These are phyloP conservation scores for Diplodus puntazzo DNA, from an alignment of 2,797 vertebrate species.

Conservation along the genomic window DNA sequence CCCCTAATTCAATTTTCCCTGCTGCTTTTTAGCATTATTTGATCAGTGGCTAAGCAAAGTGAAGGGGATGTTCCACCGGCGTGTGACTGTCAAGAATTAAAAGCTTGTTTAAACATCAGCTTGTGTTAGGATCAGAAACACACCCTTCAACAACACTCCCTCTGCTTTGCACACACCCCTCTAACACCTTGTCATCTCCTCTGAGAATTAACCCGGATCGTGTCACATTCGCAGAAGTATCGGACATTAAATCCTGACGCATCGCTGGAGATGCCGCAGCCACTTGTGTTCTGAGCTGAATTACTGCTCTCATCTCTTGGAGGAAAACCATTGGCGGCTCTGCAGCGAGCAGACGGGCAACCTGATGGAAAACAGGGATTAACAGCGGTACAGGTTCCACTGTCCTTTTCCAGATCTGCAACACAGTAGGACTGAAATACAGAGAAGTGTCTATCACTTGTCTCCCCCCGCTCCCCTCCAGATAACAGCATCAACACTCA, in stretches of 20 bases:
- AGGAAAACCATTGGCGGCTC: conserved; percentile 11
- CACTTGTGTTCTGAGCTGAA: conserved; percentile 38
- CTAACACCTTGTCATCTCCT: conserved; percentile 56
- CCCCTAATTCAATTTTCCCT: conserved; percentile 73
- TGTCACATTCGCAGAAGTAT: conserved; percentile 38
- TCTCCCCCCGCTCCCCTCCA: conserved; percentile 1
- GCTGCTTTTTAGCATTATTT: conserved; percentile 76
- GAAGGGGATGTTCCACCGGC: conserved; percentile 52
- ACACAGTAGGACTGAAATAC: conserved; percentile 32
- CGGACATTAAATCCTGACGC: conserved; percentile 44
- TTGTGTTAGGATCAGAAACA: conserved; percentile 54
- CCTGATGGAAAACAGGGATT: conserved; percentile 51
- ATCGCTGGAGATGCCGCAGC: conserved; percentile 9
- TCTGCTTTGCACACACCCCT: conserved; percentile 17
- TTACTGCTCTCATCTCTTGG: conserved; percentile 25
- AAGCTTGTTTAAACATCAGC: conserved; percentile 70
- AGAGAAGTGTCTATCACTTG: conserved; percentile 29
- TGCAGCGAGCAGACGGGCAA: conserved; percentile 6
- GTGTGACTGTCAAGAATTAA: conserved; percentile 71
- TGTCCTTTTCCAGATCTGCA: conserved; percentile 36
- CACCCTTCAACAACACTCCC: conserved; percentile 15
- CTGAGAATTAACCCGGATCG: conserved; percentile 52
- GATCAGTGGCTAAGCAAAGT: conserved; percentile 72
- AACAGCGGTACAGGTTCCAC: conserved; percentile 20
- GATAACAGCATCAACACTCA: conserved; percentile 85